A percentile compares a stretch with the other conserved stretches of the same genome.
Conservation (phyloP, 2,888 invertebrate genomes). For the Eucriotettix oculatus region DNA sequence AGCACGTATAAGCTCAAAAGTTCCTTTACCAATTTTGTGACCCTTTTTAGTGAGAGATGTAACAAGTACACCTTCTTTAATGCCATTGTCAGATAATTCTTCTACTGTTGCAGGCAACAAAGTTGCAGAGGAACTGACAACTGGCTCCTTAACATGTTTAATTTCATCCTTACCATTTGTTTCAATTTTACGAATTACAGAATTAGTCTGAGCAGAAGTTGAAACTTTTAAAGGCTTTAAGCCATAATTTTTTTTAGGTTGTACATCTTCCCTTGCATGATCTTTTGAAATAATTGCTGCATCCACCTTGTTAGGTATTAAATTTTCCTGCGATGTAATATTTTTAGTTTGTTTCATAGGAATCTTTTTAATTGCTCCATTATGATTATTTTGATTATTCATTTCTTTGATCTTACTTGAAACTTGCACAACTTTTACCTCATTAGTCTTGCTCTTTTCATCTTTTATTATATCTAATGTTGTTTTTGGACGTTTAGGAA, state of each 20-base stretch:
- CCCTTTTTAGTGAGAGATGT: conserved; percentile 16
- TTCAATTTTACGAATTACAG: conserved; percentile 28
- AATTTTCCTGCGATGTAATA: conserved; percentile 18
- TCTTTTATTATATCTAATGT: no score
- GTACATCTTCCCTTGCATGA: conserved; percentile 20
- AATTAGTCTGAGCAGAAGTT: conserved; percentile 38
- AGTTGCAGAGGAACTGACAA: conserved; percentile 4
- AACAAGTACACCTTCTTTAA: conserved; percentile 18
- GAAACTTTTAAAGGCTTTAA: conserved; percentile 34
- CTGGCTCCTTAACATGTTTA: no score
- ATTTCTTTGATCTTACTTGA: neutral
- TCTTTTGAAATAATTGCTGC: no score
- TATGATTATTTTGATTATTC: conserved; percentile 2
- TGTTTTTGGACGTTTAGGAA: conserved; percentile 35
- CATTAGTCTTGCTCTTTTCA: no score
- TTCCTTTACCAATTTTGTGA: conserved; percentile 19
- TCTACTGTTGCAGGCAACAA: conserved; percentile 18
- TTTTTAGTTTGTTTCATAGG: conserved; percentile 1
- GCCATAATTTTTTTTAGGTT: conserved; percentile 22
- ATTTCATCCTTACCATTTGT: conserved; percentile 4
- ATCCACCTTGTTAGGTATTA: no score
- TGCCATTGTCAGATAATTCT: conserved; percentile 10
- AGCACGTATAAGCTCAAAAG: conserved; percentile 35
- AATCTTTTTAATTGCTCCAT: conserved; percentile 11
- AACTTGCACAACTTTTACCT: no score